A percentile compares a stretch with the other conserved stretches of the same genome.
phyloP scores from a whole-genome alignment of 2,888 invertebrate species.

The Leptothorax acervorum region DNA sequence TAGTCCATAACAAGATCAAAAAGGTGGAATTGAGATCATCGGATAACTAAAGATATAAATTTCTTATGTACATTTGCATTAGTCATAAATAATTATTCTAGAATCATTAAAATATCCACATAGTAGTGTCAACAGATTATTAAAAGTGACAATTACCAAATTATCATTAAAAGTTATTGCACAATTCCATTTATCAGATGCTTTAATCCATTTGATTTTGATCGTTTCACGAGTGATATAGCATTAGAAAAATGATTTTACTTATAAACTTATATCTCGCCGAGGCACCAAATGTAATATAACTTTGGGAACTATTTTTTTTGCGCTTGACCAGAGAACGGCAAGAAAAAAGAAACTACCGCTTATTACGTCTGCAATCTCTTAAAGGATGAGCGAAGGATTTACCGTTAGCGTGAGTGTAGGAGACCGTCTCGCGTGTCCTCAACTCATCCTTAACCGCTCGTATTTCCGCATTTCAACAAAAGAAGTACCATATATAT shows the following conservation, averaged over 20 bases:
- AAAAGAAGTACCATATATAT: conserved; percentile 48
- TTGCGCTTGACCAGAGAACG: neutral
- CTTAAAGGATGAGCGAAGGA: conserved; percentile 30
- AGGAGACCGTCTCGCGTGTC: conserved; percentile 24
- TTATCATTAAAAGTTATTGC: neutral
- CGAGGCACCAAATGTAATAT: neutral
- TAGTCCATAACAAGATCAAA: neutral
- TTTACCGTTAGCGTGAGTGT: conserved; percentile 26
- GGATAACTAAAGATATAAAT: conserved; percentile 4
- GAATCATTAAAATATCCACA: neutral
- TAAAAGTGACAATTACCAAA: neutral
- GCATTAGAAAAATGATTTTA: neutral
- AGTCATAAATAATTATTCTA: neutral
- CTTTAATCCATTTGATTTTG: neutral
- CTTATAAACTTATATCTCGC: neutral
- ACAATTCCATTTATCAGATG: neutral
- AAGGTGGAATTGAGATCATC: neutral
- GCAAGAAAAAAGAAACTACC: neutral
- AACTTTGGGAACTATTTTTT: conserved; percentile 1
- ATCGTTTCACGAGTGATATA: neutral
- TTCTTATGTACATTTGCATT: neutral
- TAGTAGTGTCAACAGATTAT: neutral
- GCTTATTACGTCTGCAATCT: conserved; percentile 39
- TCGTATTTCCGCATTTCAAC: conserved; percentile 33
- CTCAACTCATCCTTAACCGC: conserved; percentile 24